These are phyloP conservation scores for Erinaceus europaeus DNA, from an alignment of 2,113 vertebrate genomes.

Conservation along the genomic window DNA sequence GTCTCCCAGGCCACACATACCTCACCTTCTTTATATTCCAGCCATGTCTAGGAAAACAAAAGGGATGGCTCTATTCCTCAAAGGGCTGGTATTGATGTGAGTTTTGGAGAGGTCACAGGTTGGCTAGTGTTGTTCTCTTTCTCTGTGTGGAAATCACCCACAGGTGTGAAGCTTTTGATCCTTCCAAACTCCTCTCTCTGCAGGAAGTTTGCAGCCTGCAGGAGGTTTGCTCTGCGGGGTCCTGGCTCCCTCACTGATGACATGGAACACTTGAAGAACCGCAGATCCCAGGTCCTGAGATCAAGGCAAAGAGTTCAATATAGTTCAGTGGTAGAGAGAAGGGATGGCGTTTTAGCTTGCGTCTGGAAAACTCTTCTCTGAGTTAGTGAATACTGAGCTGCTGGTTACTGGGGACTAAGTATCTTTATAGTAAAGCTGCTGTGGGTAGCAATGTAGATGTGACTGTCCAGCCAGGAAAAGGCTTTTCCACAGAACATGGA, in stretches of 20 bases:
- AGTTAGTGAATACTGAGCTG: background rate
- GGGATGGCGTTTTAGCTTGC: background rate
- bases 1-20: background rate
- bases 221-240: conserved; percentile 11
- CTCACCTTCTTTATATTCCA: conserved; percentile 15
- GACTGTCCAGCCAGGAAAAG: background rate
- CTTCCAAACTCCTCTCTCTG: conserved; percentile 65
- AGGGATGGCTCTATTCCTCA: background rate
- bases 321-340: background rate
- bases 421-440: background rate
- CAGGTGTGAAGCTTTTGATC: conserved; percentile 56
- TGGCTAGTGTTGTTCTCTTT: background rate
- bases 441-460: background rate
- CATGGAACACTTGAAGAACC: conserved; percentile 51
- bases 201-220: conserved; percentile 40
- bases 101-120: conserved; percentile 43
- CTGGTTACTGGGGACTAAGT: background rate
- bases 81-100: background rate
- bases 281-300: conserved; percentile 37
- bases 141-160: conserved; percentile 57
- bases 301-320: conserved; percentile 59
- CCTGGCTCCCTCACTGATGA: conserved; percentile 5
- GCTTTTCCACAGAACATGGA: background rate
- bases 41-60: conserved; percentile 38
- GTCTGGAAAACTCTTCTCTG: background rate